Conservation (phyloP, 1,140 invertebrate genomes). For the Littorina saxatilis region DNA sequence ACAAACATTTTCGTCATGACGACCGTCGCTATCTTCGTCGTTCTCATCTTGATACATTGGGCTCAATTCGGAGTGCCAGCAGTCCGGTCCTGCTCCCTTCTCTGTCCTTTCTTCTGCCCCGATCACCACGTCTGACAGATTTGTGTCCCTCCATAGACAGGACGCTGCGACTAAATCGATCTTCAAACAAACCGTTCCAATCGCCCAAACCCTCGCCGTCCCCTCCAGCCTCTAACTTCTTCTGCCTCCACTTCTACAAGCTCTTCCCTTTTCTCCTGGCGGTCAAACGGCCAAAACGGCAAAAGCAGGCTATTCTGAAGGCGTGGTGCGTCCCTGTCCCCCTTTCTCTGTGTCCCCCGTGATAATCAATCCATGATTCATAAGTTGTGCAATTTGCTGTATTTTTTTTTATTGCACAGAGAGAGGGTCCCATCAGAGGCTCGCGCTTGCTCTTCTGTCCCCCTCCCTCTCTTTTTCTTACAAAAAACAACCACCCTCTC, state of each 20-base stretch:
- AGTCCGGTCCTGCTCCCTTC: not conserved
- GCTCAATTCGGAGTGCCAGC: too few species aligned
- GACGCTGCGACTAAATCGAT: too few species aligned
- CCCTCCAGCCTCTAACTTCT: not conserved
- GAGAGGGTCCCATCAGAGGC: not conserved
- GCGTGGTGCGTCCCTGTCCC: not conserved
- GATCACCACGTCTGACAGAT: too few species aligned
- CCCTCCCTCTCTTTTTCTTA: not conserved
- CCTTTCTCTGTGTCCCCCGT: too few species aligned
- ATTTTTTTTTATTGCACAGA: too few species aligned
- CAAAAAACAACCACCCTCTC: too few species aligned
- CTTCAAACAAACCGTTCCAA: not conserved
- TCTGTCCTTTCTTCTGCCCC: not conserved
- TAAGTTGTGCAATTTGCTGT: constrained; percentile 30
- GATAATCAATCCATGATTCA: constrained; percentile 39
- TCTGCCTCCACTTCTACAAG: not conserved
- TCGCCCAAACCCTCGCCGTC: not conserved
- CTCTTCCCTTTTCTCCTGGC: not conserved
- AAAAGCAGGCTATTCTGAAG: not conserved
- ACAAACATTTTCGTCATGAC: too few species aligned
- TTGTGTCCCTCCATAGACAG: too few species aligned
- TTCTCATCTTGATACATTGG: too few species aligned
- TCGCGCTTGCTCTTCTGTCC: not conserved
- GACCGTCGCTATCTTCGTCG: too few species aligned
- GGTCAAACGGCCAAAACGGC: not conserved